Evolutionary conservation across 2,888 invertebrate genomes (phyloP).

Genomic region (Sarcophaga variegata): DNA sequence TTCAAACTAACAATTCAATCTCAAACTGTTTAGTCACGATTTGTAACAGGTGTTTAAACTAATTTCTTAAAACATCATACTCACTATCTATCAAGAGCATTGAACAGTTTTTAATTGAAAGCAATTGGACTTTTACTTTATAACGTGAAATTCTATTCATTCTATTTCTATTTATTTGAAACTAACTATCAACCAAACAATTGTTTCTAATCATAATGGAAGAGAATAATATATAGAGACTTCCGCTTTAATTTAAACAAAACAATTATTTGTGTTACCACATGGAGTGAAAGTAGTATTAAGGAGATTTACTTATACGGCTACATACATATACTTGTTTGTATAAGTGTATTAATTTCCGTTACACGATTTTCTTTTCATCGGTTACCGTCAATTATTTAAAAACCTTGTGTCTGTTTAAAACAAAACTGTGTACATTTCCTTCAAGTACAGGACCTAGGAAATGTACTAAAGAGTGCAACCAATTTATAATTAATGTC

Average conservation of each 20-base stretch:
- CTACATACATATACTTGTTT: too few relatives aligned
- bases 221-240: too few relatives aligned
- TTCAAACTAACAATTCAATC: background rate
- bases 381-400: too few relatives aligned
- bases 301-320: background rate
- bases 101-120: slow-evolving; percentile 29
- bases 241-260: background rate
- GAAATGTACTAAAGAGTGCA: too few relatives aligned
- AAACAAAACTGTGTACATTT: too few relatives aligned
- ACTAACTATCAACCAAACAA: background rate
- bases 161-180: background rate
- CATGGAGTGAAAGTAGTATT: background rate
- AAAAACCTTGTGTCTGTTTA: too few relatives aligned
- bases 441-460: too few relatives aligned
- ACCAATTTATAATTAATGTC: too few relatives aligned
- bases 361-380: too few relatives aligned
- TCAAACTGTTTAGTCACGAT: slow-evolving; percentile 18
- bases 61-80: too few relatives aligned
- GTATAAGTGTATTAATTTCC: too few relatives aligned
- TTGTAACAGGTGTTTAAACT: slow-evolving; percentile 60
- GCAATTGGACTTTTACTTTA: slow-evolving; percentile 58
- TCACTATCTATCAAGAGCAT: slow-evolving; percentile 45
- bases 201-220: background rate
- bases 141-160: slow-evolving; percentile 34
- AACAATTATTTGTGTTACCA: background rate